phyloP scores from a whole-genome alignment of 2,797 vertebrate genomes.

The Pygocentrus nattereri region DNA sequence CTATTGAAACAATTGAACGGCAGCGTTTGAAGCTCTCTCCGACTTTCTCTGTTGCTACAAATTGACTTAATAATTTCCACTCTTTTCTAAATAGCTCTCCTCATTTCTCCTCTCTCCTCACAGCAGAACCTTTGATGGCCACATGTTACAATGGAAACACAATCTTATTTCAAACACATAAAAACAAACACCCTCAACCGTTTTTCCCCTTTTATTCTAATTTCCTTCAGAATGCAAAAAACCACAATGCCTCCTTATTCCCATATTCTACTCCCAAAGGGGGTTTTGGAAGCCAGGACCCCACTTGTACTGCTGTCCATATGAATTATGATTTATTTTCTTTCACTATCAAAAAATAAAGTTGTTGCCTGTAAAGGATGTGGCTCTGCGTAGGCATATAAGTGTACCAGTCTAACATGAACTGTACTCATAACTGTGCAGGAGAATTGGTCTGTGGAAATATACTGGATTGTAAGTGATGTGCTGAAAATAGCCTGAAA shows the following conservation, averaged over 20 bases:
- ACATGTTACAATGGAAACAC: conserved; percentile 65
- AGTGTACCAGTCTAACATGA: conserved; percentile 26
- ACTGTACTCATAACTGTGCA: conserved; percentile 42
- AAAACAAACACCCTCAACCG: conserved; percentile 17
- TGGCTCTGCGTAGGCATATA: conserved; percentile 45
- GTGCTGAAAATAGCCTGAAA: too few relatives aligned
- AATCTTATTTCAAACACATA: conserved; percentile 51
- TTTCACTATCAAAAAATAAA: conserved; percentile 50
- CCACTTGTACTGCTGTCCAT: conserved; percentile 39
- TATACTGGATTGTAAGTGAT: conserved; percentile 33
- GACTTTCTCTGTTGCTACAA: conserved; percentile 42
- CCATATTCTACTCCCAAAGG: conserved; percentile 10
- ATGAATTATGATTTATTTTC: conserved; percentile 57
- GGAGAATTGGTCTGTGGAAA: not conserved
- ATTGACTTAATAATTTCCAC: conserved; percentile 64
- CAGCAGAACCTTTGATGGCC: conserved; percentile 56
- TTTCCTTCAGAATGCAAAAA: conserved; percentile 47
- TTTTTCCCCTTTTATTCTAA: conserved; percentile 34
- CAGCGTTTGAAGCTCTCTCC: conserved; percentile 61
- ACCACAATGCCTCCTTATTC: not conserved
- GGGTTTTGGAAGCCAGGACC: conserved; percentile 18
- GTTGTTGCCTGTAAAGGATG: conserved; percentile 24
- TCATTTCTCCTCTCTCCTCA: conserved; percentile 40
- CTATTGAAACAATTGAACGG: conserved; percentile 65
- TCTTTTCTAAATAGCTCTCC: conserved; percentile 57